Conservation (phyloP, 1,140 invertebrate genomes). For the Eulimnadia texana region DNA sequence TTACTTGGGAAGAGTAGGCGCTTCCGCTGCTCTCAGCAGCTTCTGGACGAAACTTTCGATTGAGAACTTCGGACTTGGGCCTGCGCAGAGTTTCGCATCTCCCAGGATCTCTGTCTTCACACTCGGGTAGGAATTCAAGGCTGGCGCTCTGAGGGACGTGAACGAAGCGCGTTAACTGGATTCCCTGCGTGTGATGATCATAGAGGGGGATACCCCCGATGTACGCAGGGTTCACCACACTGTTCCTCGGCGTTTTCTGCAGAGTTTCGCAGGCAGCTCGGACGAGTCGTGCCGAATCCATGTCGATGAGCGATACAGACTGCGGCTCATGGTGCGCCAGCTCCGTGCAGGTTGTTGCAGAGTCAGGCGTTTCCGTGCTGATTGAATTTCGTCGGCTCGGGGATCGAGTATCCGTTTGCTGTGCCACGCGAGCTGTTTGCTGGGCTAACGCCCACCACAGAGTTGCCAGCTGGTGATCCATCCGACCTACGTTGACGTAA, state of each 20-base stretch:
- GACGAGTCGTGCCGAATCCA: constrained; percentile 3
- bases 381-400: background rate
- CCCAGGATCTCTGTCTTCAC: background rate
- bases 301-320: constrained; percentile 1
- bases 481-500: constrained; percentile 4
- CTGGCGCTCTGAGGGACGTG: constrained; percentile 9
- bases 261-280: constrained; percentile 2
- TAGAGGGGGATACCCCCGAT: background rate
- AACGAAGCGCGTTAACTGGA: constrained; percentile 4
- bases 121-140: background rate
- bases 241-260: background rate
- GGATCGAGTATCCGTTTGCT: constrained; percentile 4
- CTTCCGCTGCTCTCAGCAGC: background rate
- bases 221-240: background rate
- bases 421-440: constrained; percentile 10
- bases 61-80: constrained; percentile 1
- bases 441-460: constrained; percentile 12
- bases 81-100: background rate
- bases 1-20: background rate
- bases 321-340: background rate
- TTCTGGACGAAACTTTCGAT: background rate
- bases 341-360: background rate
- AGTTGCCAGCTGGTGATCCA: constrained; percentile 5
- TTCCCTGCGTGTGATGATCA: background rate
- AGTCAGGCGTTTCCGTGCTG: background rate